Evolutionary conservation across 2,888 invertebrate genomes (phyloP).

Genomic region (Tridacna gigas): DNA sequence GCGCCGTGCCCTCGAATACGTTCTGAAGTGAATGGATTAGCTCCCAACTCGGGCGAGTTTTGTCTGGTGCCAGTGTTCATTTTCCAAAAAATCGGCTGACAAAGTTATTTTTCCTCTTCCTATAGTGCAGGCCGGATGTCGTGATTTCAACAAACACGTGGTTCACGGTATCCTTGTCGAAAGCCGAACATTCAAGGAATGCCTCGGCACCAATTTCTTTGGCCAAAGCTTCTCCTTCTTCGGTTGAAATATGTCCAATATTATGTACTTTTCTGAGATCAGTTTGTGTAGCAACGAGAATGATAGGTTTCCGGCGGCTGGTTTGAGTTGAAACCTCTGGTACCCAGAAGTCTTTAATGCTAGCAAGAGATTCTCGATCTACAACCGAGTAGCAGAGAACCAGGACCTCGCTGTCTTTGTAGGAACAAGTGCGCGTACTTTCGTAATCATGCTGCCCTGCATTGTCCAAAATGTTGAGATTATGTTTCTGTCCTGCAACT

Average conservation of each 20-base stretch:
- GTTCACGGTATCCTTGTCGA: conserved; percentile 68
- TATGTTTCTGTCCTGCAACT: conserved; percentile 74
- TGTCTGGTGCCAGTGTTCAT: conserved; percentile 38
- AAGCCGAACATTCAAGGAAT: conserved; percentile 74
- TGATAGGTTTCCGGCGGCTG: conserved; percentile 70
- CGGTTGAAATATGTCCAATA: conserved; percentile 47
- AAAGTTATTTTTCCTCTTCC: conserved; percentile 66
- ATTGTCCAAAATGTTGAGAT: conserved; percentile 74
- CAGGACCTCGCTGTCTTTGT: conserved; percentile 74
- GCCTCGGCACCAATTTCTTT: conserved; percentile 73
- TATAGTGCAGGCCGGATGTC: conserved; percentile 69
- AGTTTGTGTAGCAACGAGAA: conserved; percentile 76
- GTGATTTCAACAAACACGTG: conserved; percentile 74
- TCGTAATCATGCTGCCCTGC: conserved; percentile 78
- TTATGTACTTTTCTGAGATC: conserved; percentile 66
- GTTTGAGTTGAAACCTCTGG: conserved; percentile 73
- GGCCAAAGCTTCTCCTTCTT: conserved; percentile 72
- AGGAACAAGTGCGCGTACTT: conserved; percentile 69
- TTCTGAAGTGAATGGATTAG: neutral
- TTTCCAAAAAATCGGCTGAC: conserved; percentile 67
- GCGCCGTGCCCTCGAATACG: no score
- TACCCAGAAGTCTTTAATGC: conserved; percentile 74
- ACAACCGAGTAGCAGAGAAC: conserved; percentile 75
- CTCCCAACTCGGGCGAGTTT: conserved; percentile 13
- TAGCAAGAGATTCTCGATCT: conserved; percentile 73